phyloP scores from a whole-genome alignment of 2,797 vertebrate species.

The Serranus cabrilla region DNA sequence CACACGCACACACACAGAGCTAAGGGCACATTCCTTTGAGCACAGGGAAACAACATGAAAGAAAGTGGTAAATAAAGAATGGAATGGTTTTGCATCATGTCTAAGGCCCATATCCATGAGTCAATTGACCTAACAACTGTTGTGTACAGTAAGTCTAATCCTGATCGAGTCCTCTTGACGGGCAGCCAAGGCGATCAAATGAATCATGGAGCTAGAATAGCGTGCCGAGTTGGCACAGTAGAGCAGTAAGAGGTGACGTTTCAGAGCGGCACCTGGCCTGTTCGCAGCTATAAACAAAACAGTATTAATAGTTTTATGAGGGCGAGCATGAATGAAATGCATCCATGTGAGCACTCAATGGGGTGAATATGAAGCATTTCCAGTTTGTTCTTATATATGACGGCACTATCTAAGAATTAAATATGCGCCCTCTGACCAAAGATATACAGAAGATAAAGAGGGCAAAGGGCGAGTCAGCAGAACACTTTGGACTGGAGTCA shows the following conservation, averaged over 20 bases:
- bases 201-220: slow-evolving; percentile 66
- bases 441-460: slow-evolving; percentile 50
- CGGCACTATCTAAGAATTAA: slow-evolving; percentile 39
- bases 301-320: slow-evolving; percentile 57
- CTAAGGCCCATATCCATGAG: slow-evolving; percentile 13
- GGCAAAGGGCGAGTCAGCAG: slow-evolving; percentile 60
- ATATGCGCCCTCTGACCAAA: slow-evolving; percentile 29
- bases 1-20: not conserved
- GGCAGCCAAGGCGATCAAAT: slow-evolving; percentile 41
- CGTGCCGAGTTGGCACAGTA: slow-evolving; percentile 27
- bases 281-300: slow-evolving; percentile 43
- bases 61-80: slow-evolving; percentile 23
- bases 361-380: not conserved
- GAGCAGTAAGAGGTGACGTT: slow-evolving; percentile 42
- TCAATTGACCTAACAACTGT: slow-evolving; percentile 30
- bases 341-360: not conserved
- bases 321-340: slow-evolving; percentile 26
- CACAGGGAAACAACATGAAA: not conserved
- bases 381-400: slow-evolving; percentile 23
- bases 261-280: slow-evolving; percentile 48
- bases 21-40: slow-evolving; percentile 36
- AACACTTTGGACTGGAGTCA: slow-evolving; percentile 42
- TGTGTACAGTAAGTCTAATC: slow-evolving; percentile 46
- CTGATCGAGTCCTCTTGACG: slow-evolving; percentile 49
- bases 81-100: not conserved